A percentile compares a stretch with the other conserved stretches of the same genome.
Conservation (phyloP, 2,888 invertebrate species). For the Macrophya alboannulata region DNA sequence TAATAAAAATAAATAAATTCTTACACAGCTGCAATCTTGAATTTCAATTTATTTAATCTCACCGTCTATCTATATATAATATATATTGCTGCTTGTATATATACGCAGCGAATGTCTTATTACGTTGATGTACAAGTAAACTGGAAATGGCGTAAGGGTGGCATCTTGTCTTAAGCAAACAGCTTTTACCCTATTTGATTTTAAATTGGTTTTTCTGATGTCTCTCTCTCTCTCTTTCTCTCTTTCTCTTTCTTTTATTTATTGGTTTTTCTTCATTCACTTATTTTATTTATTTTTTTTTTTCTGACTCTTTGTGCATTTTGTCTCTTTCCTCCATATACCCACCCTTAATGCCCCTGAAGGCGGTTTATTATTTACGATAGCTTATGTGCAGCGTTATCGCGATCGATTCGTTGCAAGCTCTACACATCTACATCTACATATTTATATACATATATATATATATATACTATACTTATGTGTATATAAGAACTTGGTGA, state of each 20-base stretch:
- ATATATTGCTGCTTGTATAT: background rate
- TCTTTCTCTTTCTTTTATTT: background rate
- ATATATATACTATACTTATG: too few species aligned
- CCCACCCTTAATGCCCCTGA: background rate
- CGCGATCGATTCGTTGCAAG: constrained; percentile 11
- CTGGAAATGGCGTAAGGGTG: constrained; percentile 16
- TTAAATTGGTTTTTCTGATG: background rate
- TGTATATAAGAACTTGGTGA: background rate
- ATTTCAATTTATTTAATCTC: constrained; percentile 58
- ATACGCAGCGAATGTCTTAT: background rate
- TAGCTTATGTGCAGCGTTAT: constrained; percentile 13
- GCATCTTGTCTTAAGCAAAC: constrained; percentile 30
- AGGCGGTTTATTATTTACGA: background rate
- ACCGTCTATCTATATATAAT: background rate
- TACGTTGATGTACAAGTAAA: constrained; percentile 30
- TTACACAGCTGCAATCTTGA: constrained; percentile 6
- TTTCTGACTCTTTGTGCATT: background rate
- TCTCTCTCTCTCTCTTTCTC: background rate
- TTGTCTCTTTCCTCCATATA: background rate
- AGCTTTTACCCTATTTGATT: constrained; percentile 31
- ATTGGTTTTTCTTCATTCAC: background rate
- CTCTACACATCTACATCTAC: background rate
- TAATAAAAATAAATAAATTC: background rate
- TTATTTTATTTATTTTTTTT: background rate
- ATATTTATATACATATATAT: background rate